Conservation (phyloP, 2,888 invertebrate species). For the Brenthis daphne region DNA sequence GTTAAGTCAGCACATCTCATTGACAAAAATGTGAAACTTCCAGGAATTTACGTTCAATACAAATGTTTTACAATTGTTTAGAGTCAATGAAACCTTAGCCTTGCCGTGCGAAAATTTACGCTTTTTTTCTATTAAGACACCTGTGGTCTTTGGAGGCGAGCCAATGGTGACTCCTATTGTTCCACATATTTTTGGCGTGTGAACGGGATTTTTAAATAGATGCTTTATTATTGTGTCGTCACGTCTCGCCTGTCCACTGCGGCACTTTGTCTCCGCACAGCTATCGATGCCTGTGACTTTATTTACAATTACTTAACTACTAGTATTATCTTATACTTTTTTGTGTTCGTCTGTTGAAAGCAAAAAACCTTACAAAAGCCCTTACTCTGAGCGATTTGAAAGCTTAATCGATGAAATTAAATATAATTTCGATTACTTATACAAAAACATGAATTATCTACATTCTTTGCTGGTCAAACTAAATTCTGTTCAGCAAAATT, state of each 20-base stretch:
- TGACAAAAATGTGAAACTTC: conserved; percentile 9
- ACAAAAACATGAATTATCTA: too few relatives aligned
- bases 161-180: conserved; percentile 45
- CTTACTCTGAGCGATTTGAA: too few relatives aligned
- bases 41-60: conserved; percentile 24
- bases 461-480: too few relatives aligned
- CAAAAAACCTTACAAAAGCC: too few relatives aligned
- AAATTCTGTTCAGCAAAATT: too few relatives aligned
- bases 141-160: conserved; percentile 42
- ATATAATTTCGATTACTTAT: too few relatives aligned
- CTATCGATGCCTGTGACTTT: neutral
- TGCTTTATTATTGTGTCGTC: conserved; percentile 42
- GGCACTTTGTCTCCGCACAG: conserved; percentile 4
- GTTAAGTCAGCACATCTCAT: neutral
- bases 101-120: conserved; percentile 31
- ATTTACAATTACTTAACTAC: neutral
- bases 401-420: too few relatives aligned
- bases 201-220: conserved; percentile 44
- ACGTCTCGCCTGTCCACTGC: conserved; percentile 31
- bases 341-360: too few relatives aligned
- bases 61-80: conserved; percentile 35
- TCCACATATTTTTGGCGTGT: conserved; percentile 46
- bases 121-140: conserved; percentile 34
- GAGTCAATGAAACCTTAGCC: conserved; percentile 37
- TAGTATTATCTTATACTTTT: too few relatives aligned